These are phyloP conservation scores for Sphyrna mokarran DNA, from an alignment of 2,113 vertebrate genomes.

Conservation along the genomic window DNA sequence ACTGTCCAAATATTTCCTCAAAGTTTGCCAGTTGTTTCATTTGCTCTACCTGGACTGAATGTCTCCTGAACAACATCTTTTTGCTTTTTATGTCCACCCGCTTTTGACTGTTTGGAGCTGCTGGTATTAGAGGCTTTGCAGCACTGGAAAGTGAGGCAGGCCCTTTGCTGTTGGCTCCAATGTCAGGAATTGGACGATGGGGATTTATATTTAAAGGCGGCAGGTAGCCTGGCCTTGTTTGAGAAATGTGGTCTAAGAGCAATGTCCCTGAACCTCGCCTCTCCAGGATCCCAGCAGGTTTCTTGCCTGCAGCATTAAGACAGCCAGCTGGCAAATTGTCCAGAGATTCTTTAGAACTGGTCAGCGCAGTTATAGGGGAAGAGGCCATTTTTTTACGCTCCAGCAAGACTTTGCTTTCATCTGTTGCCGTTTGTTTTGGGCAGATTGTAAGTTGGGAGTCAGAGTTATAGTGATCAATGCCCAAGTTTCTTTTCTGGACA, in stretches of 20 bases:
- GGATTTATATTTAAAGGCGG: constrained; percentile 68
- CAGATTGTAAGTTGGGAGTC: constrained; percentile 66
- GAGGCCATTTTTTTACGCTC: constrained; percentile 64
- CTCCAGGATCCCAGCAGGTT: constrained; percentile 54
- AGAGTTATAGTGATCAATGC: constrained; percentile 73
- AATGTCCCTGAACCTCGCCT: constrained; percentile 63
- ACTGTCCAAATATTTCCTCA: constrained; percentile 54
- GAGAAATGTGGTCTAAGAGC: constrained; percentile 58
- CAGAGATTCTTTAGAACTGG: constrained; percentile 60
- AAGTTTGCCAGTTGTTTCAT: constrained; percentile 73
- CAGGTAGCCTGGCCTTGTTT: constrained; percentile 69
- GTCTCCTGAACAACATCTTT: constrained; percentile 68
- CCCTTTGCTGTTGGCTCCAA: constrained; percentile 51
- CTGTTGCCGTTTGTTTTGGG: constrained; percentile 43
- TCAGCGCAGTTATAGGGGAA: constrained; percentile 57
- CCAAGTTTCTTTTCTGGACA: constrained; percentile 63
- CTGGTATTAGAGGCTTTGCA: constrained; percentile 60
- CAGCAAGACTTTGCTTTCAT: constrained; percentile 48
- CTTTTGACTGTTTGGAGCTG: constrained; percentile 59
- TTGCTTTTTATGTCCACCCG: constrained; percentile 56
- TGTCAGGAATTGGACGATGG: constrained; percentile 60
- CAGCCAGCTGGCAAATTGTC: constrained; percentile 50
- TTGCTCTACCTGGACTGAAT: constrained; percentile 82
- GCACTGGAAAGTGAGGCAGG: constrained; percentile 55
- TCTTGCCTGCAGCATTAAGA: constrained; percentile 45